Conservation (phyloP, 2,888 invertebrate genomes). For the Xestia rhomboidea region DNA sequence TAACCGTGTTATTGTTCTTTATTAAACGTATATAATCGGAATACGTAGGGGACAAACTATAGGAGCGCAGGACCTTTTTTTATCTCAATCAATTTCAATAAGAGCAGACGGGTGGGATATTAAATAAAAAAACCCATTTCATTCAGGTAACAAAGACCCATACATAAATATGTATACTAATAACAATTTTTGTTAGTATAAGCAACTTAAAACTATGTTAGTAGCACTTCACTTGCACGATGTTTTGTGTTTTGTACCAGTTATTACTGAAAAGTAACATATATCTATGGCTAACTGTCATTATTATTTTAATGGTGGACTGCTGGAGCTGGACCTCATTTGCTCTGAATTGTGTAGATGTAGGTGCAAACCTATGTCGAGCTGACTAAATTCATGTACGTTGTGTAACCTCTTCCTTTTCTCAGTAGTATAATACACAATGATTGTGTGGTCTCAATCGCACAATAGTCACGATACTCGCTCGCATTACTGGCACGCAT, state of each 20-base stretch:
- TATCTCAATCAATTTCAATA: not conserved
- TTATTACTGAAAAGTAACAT: not conserved
- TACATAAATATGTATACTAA: no score
- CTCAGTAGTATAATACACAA: constrained; percentile 28
- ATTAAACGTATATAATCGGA: constrained; percentile 53
- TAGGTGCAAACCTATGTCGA: not conserved
- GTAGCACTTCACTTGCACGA: no score
- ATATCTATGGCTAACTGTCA: not conserved
- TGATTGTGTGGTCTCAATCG: constrained; percentile 51
- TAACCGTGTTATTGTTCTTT: constrained; percentile 56
- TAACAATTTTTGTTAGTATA: no score
- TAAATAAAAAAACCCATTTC: no score
- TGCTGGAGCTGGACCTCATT: not conserved
- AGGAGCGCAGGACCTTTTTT: constrained; percentile 12
- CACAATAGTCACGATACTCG: constrained; percentile 53
- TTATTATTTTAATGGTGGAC: not conserved
- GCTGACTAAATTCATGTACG: not conserved
- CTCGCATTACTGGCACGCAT: constrained; percentile 76
- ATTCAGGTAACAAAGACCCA: no score
- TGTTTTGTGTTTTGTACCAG: no score
- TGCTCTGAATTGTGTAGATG: not conserved
- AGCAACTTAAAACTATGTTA: no score
- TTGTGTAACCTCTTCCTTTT: constrained; percentile 47
- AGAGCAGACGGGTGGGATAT: not conserved
- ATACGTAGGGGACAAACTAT: not conserved